Evolutionary conservation across 2,113 vertebrate genomes (phyloP), one percentile per base, ranked within the genome.

Genomic region (Sinocyclocheilus anshuiensis): DNA sequence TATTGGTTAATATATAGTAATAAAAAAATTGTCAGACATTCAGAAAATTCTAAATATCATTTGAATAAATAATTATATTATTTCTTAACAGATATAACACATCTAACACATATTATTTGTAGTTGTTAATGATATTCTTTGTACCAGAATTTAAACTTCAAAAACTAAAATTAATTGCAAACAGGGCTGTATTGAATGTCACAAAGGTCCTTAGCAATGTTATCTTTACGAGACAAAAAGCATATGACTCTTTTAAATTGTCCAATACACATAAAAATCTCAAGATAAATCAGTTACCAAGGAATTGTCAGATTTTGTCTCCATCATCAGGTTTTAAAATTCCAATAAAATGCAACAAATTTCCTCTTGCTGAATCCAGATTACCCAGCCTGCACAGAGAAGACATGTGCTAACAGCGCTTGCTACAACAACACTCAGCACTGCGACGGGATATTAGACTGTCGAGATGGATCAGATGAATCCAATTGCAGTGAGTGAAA

Each of bases 381-480:
- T 81, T 95, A 95, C 86, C 93, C 93, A 65, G 57, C 6, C 0
- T 95, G 94, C 88, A 77, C 90, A 6, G 86, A 95, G 83, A 93
- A 91, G 89, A 95, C 91, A 0, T 95, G 94, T 61, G 92, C 92
- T 22, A 94, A 95, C 4, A 93, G 93, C 3, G 94, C 93, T 83
- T 95, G 94, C 86, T 94, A 94, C 88, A 90, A 87, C 71, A 90
- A 93, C 83, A 90, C 93, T 63, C 92, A 94, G 81, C 91, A 87
- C 84, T 95, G 94, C 83, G 92, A 95, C 26, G 93, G 94, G 6
- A 85, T 87, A 0, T 89, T 89, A 82, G 89, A 95, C 90, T 95
- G 94, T 85, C 89, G 93, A 84, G 94, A 95, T 6, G 94, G 94
- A 33, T 95, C 94, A 3, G 94, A 95, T 87, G 94, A 95, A 88